Percentiles rank a stretch among this genome's conserved stretches.
These are phyloP conservation scores for Scaptomyza cyrtandrae DNA, from an alignment of 2,888 invertebrate genomes.

Conservation along the genomic window DNA sequence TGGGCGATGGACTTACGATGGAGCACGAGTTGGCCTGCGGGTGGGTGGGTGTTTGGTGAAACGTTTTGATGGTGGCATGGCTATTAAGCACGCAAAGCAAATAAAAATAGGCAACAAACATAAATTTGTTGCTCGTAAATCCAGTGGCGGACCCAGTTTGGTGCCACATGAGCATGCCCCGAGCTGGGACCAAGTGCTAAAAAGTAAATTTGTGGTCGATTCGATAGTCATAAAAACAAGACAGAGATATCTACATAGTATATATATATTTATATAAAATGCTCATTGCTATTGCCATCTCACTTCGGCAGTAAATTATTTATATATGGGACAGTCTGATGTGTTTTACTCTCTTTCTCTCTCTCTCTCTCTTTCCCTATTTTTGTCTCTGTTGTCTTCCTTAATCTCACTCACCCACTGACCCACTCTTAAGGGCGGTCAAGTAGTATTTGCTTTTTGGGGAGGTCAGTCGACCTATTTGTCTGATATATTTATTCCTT, in stretches of 20 bases:
- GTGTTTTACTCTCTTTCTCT: background rate
- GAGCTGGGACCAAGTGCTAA: slow-evolving; percentile 77
- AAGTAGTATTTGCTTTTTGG: slow-evolving; percentile 14
- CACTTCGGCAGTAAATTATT: slow-evolving; percentile 62
- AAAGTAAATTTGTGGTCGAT: slow-evolving; percentile 81
- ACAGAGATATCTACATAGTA: slow-evolving; percentile 40
- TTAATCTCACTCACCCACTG: background rate
- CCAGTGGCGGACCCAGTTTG: slow-evolving; percentile 59
- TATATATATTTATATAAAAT: slow-evolving; percentile 24
- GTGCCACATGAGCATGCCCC: slow-evolving; percentile 62
- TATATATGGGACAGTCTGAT: slow-evolving; percentile 53
- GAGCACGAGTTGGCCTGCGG: background rate
- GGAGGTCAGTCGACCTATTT: slow-evolving; percentile 26
- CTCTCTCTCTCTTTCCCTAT: background rate
- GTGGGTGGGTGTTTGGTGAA: slow-evolving; percentile 9
- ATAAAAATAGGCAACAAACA: slow-evolving; percentile 79
- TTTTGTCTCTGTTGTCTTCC: background rate
- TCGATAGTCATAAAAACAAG: slow-evolving; percentile 76
- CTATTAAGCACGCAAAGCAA: slow-evolving; percentile 79
- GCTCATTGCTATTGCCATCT: slow-evolving; percentile 27
- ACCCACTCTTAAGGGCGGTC: slow-evolving; percentile 6
- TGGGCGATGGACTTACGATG: slow-evolving; percentile 33
- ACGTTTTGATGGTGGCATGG: slow-evolving; percentile 42
- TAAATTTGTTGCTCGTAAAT: slow-evolving; percentile 80
- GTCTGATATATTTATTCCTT: slow-evolving; percentile 61